Base-by-base conservation (phyloP, 2,113 vertebrate species). In the Protomyctophum bolini region DNA sequence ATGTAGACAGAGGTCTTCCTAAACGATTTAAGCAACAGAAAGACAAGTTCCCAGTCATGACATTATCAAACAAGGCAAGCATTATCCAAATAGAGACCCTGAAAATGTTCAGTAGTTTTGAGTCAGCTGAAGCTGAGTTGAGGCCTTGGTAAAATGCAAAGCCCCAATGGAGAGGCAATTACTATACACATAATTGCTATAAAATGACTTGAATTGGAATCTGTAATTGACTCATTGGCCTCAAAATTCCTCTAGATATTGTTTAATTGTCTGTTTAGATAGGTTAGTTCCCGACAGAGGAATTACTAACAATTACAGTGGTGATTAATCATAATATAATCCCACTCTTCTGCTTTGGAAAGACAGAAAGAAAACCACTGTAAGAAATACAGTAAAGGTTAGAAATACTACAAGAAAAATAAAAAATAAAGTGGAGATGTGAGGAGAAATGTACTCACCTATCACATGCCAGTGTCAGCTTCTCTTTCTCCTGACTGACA, bases 371-470 rank as follows among this genome's bases (percentile, higher is more conserved):
- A 41, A 62, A 28, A 29, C 65, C 29, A 55, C 41, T 51, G 10
- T 8, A 45, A 15, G 12, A 63, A 7, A 47, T 4, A 21, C 45
- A 73, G 7, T 3, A 45, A 70, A 79, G 0, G 47, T 41, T 41
- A 41, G 33, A 41, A 41, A 41, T 41, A 6, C 3, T 41, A 41
- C 33, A 29, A 54, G 14, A 66, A n/a, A n/a, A 47, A 15, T 45
- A 14, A 11, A 3, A 61, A 63, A 66, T 14, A 0, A 0, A 62
- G n/a, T 7, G 56, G 48, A 56, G 65, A 46, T 10, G 11, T 7
- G 2, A 49, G 54, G 49, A 57, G 8, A 66, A 29, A 33, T 14
- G 29, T 81, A 91, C 92, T 92, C 68, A 93, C 92, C 88, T 77
- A 12, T 79, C 9, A 61, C 21, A 70, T 70, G 14, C 58, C 14